Evolutionary conservation across 1,140 invertebrate species (phyloP).

Genomic region (Platorchestia sp.): DNA sequence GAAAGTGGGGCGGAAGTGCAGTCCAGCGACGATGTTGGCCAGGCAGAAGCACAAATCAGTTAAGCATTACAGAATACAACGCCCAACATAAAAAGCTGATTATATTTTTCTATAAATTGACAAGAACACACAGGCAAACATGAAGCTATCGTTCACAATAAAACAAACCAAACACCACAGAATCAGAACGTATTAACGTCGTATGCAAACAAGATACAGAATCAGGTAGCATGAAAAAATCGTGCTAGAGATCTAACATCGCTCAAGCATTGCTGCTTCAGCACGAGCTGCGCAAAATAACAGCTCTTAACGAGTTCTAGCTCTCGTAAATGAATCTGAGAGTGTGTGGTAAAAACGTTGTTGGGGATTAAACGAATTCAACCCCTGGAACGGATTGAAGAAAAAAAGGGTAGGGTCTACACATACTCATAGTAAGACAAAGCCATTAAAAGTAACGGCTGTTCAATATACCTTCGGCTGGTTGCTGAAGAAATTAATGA

Average conservation of each 20-base stretch:
- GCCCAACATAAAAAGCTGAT: neutral
- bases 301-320: neutral
- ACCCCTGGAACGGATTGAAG: neutral
- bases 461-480: neutral
- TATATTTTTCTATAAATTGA: neutral
- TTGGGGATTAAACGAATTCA: neutral
- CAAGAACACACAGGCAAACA: neutral
- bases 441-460: neutral
- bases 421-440: neutral
- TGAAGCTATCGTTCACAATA: neutral
- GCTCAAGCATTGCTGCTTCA: neutral
- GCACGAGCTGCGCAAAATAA: neutral
- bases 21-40: neutral
- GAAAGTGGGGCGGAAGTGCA: neutral
- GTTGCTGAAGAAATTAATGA: neutral
- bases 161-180: neutral
- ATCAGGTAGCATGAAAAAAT: neutral
- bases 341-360: neutral
- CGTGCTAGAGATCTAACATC: neutral
- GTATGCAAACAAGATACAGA: neutral
- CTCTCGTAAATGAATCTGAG: neutral
- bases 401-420: neutral
- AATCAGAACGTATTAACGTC: neutral
- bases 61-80: neutral
- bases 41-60: constrained; percentile 24